Percentiles rank a stretch among this genome's conserved stretches.
phyloP scores from a whole-genome alignment of 2,113 vertebrate species.

The Leptocoma aspasia region DNA sequence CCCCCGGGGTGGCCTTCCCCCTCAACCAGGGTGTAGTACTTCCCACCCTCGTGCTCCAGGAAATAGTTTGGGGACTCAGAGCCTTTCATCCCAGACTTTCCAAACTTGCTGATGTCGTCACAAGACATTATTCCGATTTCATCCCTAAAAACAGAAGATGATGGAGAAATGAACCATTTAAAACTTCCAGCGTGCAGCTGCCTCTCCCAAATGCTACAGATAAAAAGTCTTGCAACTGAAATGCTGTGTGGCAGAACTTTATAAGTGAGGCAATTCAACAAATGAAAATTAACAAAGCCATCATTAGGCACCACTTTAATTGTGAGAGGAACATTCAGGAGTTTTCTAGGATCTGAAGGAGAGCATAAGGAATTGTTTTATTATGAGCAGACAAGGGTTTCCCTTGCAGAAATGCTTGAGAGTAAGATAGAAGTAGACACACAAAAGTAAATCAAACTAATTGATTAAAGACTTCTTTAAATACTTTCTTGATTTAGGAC shows the following conservation, averaged over 20 bases:
- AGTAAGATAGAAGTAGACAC: background rate
- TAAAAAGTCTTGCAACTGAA: background rate
- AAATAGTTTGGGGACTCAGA: conserved; percentile 84
- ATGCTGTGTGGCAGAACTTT: background rate
- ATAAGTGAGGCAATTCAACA: background rate
- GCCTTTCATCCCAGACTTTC: conserved; percentile 81
- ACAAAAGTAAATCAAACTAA: background rate
- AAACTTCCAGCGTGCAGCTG: background rate
- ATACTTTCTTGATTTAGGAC: background rate
- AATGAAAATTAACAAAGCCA: background rate
- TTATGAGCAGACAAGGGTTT: background rate
- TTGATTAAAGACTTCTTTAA: background rate
- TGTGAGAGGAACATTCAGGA: background rate
- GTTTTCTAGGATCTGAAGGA: background rate
- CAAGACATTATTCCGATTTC: conserved; percentile 84
- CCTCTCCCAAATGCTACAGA: background rate
- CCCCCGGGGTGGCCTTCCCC: conserved; percentile 71
- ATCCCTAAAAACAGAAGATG: conserved; percentile 51
- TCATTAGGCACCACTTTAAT: background rate
- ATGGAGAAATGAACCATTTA: background rate
- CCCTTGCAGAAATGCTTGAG: background rate
- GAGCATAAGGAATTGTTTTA: background rate
- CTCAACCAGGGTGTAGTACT: conserved; percentile 81
- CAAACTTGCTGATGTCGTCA: conserved; percentile 81
- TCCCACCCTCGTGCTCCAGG: conserved; percentile 82